Conservation (phyloP, 2,888 invertebrate genomes). For the Sipha maydis region DNA sequence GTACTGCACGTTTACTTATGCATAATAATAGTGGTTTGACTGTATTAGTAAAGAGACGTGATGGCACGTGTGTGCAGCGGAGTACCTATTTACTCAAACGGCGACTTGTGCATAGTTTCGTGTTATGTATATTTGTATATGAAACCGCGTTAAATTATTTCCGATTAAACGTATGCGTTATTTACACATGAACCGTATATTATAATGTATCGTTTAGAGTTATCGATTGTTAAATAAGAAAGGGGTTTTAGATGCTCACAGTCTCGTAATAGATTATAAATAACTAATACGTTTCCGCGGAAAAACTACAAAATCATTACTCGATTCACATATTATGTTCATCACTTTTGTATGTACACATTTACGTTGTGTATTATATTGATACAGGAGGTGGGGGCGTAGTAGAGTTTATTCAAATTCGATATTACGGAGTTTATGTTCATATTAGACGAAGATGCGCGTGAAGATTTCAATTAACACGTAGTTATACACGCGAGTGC, state of each 20-base stretch:
- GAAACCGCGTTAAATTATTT: neutral
- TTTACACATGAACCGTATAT: too few relatives aligned
- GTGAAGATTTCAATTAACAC: neutral
- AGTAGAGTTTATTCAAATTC: neutral
- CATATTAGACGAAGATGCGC: too few relatives aligned
- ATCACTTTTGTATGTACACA: neutral
- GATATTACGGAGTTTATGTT: neutral
- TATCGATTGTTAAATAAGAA: too few relatives aligned
- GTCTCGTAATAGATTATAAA: neutral
- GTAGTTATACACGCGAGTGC: neutral
- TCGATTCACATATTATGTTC: neutral
- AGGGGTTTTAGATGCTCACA: neutral
- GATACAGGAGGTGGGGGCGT: neutral
- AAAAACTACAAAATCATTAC: neutral
- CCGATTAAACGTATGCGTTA: neutral
- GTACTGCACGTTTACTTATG: neutral
- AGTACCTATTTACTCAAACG: neutral
- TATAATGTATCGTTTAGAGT: too few relatives aligned
- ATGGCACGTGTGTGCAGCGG: neutral
- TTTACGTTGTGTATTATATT: neutral
- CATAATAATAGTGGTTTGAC: slow-evolving; percentile 1
- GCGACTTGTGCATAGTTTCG: too few relatives aligned
- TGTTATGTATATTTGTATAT: neutral
- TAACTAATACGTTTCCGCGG: neutral
- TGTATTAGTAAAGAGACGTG: neutral